Evolutionary conservation across 2,113 vertebrate genomes (phyloP).

Genomic region (Girardinichthys multiradiatus): DNA sequence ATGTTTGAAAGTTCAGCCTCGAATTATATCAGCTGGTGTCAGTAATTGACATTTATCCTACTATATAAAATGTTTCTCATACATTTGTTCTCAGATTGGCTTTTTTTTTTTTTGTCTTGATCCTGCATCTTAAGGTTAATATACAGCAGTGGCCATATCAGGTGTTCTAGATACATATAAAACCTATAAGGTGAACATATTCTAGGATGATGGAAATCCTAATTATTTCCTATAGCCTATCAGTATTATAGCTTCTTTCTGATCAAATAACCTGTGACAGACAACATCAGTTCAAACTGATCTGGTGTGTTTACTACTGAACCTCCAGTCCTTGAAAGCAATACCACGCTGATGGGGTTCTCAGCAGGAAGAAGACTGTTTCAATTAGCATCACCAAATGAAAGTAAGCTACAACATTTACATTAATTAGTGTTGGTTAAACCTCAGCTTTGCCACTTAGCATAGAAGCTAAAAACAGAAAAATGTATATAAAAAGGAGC

Average conservation of each 20-base stretch:
- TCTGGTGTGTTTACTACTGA: conserved; percentile 40
- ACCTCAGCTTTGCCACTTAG: conserved; percentile 38
- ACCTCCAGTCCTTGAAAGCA: conserved; percentile 27
- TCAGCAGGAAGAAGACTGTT: conserved; percentile 27
- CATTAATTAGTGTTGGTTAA: conserved; percentile 55
- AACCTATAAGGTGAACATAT: too few relatives aligned
- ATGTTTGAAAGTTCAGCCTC: neutral
- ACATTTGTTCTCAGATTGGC: too few relatives aligned
- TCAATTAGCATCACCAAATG: conserved; percentile 52
- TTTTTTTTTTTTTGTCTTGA: too few relatives aligned
- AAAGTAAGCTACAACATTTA: conserved; percentile 55
- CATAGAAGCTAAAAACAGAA: conserved; percentile 16
- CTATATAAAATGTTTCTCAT: too few relatives aligned
- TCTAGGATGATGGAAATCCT: too few relatives aligned
- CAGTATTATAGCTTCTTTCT: conserved; percentile 16
- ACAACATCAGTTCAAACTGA: conserved; percentile 17
- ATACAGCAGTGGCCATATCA: too few relatives aligned
- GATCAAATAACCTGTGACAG: conserved; percentile 26
- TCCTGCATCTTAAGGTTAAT: too few relatives aligned
- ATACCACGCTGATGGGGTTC: conserved; percentile 40
- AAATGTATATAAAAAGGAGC: neutral
- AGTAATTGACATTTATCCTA: too few relatives aligned
- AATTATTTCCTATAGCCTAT: neutral
- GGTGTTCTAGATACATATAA: too few relatives aligned
- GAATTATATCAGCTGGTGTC: too few relatives aligned